Evolutionary conservation across 2,797 vertebrate species (phyloP).

Genomic region (Epinephelus awoara): DNA sequence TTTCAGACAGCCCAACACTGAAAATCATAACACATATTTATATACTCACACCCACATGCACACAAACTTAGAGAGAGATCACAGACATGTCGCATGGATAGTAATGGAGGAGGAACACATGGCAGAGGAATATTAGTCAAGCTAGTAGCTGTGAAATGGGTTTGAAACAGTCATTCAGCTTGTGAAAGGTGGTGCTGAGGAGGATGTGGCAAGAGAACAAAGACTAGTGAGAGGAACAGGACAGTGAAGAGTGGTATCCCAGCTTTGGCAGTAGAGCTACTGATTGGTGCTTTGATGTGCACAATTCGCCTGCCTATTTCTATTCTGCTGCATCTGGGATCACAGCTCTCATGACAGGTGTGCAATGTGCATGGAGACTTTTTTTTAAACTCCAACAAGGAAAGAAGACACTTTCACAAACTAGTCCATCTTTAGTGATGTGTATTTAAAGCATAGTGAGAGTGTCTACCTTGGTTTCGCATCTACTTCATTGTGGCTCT

Average conservation of each 20-base stretch:
- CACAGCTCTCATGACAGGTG: conserved; percentile 60
- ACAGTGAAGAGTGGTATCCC: conserved; percentile 63
- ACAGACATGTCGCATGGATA: conserved; percentile 68
- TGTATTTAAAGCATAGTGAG: conserved; percentile 47
- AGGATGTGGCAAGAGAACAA: conserved; percentile 65
- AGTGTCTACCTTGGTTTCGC: conserved; percentile 22
- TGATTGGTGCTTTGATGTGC: conserved; percentile 81
- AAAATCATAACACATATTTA: conserved; percentile 72
- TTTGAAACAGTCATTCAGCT: conserved; percentile 70
- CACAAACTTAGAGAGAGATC: conserved; percentile 64
- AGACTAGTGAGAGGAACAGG: conserved; percentile 52
- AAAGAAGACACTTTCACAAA: conserved; percentile 25
- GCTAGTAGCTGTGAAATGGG: conserved; percentile 77
- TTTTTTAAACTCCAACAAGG: conserved; percentile 44
- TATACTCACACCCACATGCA: conserved; percentile 63
- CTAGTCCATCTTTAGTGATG: conserved; percentile 28
- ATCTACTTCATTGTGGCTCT: conserved; percentile 9
- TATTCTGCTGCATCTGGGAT: conserved; percentile 57
- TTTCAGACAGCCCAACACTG: conserved; percentile 59
- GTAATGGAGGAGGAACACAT: conserved; percentile 63
- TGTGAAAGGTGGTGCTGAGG: conserved; percentile 52
- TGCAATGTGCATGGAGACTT: conserved; percentile 48
- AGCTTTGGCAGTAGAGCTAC: conserved; percentile 74
- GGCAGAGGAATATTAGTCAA: conserved; percentile 73
- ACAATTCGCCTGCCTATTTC: conserved; percentile 67